Evolutionary conservation across 2,888 invertebrate genomes (phyloP), one percentile per base, ranked within the genome.

Genomic region (Hoplodrina blanda): DNA sequence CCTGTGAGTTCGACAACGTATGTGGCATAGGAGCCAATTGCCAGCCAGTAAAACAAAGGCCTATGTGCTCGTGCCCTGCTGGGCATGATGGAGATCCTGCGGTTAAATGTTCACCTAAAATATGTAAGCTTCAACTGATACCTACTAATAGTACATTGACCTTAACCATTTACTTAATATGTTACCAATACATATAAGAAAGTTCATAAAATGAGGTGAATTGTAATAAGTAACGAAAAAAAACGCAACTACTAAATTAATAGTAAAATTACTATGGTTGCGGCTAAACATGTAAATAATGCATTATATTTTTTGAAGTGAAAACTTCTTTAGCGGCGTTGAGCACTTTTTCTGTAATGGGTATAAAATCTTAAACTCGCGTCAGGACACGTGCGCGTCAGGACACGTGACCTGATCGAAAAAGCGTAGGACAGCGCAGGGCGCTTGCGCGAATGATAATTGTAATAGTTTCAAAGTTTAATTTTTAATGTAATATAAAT

Each of bases 41-140:
- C 93, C 97, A 97, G 89, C 98, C 98, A 85, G 97, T 98, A 96
- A 97, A 97, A 96, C 98, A 98, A 96, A 97, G 97, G 91, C 98
- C 98, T 75, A 97, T 98, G 95, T 98, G 98, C 95, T 97, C 97
- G 88, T 98, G 98, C 93, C 98, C 98, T 46, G 97, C 97, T 85
- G 98, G 97, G 90, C 97, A 97, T 91, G 98, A 98, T 91, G 98
- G 98, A 93, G 97, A 98, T 93, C 98, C 98, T 69, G 97, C 98
- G 87, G 96, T 97, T 91, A 97, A 98, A 95, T 98, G 98, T 96
- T 96, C 97, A 95, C 97, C 97, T 89, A 97, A 97, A 94, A 96
- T 97, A 97, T 97, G 98, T 98, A 98, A 98, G 98, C 90, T 79
- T 85, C 85, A 87, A 89, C 89, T 85, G 76, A 82, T 79, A 85